Evolutionary conservation across 2,113 vertebrate species (phyloP), one percentile per base, ranked within the genome.

Genomic region (Phalacrocorax brasilianus): DNA sequence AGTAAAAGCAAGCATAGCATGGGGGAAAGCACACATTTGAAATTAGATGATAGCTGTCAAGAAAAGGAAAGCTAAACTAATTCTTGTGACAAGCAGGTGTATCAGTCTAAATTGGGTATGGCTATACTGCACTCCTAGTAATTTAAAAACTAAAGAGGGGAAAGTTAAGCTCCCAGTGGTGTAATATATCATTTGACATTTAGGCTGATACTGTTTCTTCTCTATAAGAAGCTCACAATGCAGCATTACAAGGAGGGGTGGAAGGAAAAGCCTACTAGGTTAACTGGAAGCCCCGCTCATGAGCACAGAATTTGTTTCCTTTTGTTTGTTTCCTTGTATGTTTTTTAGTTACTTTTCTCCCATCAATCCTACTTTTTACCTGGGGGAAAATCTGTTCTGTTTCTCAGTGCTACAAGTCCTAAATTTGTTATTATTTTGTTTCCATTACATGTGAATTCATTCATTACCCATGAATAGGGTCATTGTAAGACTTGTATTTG

Each of bases 91-190:
- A 83, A 75, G 53, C 5, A 58, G n/a, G 20, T 24, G n/a, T 7
- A 3, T 65, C 33, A 50, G 53, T 52, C 35, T 77, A 28, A 84
- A 44, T 47, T 0, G 0, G 7, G 5, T 42, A 27, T n/a, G 42
- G 20, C 59, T 42, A 2, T 68, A 18, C 44, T 81, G 20, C 18
- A 68, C 12, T 73, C 44, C 11, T 80, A 53, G 22, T 65, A 53
- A 65, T 70, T 61, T 28, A 19, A 91, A 83, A 87, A 33, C 13
- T 35, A 33, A 45, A 14, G 40, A 71, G 44, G 74, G n/a, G 11
- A 19, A 52, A 72, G 11, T 56, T 65, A 49, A 72, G 11, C 5
- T 75, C 14, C 38, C 67, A 5, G 22, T 16, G 35, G 5, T 66
- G 32, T 71, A 86, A 40, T 45, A 7, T 9, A 23, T 45, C 8